These are phyloP conservation scores for Pseudochirops cupreus DNA, from an alignment of 2,797 vertebrate genomes.

Conservation along the genomic window DNA sequence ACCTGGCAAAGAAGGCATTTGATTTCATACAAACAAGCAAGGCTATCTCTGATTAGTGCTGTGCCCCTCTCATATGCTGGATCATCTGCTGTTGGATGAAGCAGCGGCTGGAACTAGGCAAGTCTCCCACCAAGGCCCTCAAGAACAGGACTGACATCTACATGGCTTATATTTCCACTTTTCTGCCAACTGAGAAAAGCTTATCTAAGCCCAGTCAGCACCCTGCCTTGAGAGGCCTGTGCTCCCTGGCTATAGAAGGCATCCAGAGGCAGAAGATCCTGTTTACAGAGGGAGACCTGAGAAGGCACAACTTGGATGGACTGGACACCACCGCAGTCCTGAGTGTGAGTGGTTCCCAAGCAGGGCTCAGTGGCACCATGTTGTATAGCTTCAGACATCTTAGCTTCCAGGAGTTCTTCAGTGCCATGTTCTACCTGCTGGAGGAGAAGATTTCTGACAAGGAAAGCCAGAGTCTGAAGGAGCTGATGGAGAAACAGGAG, in stretches of 20 bases:
- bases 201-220: not conserved
- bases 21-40: conserved; percentile 21
- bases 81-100: conserved; percentile 75
- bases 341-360: conserved; percentile 60
- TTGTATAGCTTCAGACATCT: conserved; percentile 81
- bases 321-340: conserved; percentile 70
- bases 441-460: not conserved
- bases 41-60: conserved; percentile 18
- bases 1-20: conserved; percentile 42
- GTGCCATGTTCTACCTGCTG: conserved; percentile 74
- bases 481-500: conserved; percentile 33
- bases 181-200: conserved; percentile 47
- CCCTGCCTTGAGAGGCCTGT: conserved; percentile 68
- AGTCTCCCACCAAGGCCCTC: conserved; percentile 43
- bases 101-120: conserved; percentile 60
- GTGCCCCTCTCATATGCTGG: conserved; percentile 79
- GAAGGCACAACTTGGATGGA: conserved; percentile 65
- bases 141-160: conserved; percentile 61
- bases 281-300: conserved; percentile 80
- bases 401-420: conserved; percentile 83
- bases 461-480: conserved; percentile 59
- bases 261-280: conserved; percentile 76
- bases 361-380: conserved; percentile 5
- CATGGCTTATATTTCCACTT: conserved; percentile 73
- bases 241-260: conserved; percentile 72